A percentile compares a stretch with the other conserved stretches of the same genome.
phyloP scores from a whole-genome alignment of 2,797 vertebrate species.

The Hypotaenidia okinawae region DNA sequence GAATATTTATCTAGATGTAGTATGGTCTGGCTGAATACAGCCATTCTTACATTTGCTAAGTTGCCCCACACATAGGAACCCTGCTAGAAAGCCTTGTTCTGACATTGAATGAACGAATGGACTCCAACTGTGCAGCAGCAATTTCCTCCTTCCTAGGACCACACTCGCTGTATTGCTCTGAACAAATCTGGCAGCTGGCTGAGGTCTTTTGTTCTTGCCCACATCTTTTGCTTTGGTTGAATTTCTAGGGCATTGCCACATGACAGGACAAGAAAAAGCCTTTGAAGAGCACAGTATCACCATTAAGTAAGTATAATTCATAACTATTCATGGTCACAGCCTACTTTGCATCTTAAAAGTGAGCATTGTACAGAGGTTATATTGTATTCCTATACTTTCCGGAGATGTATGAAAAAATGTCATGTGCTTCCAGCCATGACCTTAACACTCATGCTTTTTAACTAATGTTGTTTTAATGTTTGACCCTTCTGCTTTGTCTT shows the following conservation, averaged over 20 bases:
- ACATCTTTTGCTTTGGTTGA: background rate
- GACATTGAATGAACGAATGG: background rate
- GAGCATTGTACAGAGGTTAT: background rate
- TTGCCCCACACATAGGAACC: background rate
- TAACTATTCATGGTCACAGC: background rate
- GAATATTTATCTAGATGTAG: background rate
- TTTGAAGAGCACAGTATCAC: background rate
- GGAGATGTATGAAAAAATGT: background rate
- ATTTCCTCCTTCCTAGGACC: conserved; percentile 35
- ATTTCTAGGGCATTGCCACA: background rate
- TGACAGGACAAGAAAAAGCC: conserved; percentile 14
- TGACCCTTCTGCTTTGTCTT: background rate
- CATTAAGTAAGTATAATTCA: background rate
- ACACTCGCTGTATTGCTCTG: background rate
- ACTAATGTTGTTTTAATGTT: conserved; percentile 11
- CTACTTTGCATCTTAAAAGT: conserved; percentile 19
- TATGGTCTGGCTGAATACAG: background rate
- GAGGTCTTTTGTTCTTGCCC: conserved; percentile 24
- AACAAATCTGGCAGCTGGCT: conserved; percentile 18
- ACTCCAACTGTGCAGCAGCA: background rate
- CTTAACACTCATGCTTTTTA: background rate
- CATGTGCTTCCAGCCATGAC: background rate
- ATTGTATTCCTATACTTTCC: background rate
- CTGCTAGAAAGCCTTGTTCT: background rate
- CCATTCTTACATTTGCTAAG: background rate